Percentiles rank a stretch among this genome's conserved stretches.
Conservation (phyloP, 2,113 vertebrate species). For the Holacanthus passer region DNA sequence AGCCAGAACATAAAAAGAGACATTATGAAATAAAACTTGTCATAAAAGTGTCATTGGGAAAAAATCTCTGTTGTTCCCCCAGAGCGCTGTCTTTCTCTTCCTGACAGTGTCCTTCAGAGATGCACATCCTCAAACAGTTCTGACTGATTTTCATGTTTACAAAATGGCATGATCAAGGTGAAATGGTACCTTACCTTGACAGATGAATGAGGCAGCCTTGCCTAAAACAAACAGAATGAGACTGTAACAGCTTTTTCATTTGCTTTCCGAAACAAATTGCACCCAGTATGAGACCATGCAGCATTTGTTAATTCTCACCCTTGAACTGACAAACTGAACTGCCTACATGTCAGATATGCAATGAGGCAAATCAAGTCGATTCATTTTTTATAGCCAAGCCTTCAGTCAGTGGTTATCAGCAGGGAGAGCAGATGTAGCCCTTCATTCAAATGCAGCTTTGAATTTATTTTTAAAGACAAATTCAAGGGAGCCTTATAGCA, state of each 20-base stretch:
- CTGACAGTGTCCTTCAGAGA: slow-evolving; percentile 14
- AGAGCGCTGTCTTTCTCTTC: not conserved
- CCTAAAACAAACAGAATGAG: slow-evolving; percentile 35
- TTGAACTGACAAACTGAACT: slow-evolving; percentile 52
- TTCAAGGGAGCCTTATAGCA: slow-evolving; percentile 30
- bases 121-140: slow-evolving; percentile 26
- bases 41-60: not conserved
- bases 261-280: slow-evolving; percentile 21
- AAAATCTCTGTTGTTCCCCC: not conserved
- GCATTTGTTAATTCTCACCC: slow-evolving; percentile 39
- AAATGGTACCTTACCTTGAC: slow-evolving; percentile 8
- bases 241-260: slow-evolving; percentile 21
- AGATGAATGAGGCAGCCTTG: slow-evolving; percentile 37
- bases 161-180: slow-evolving; percentile 38
- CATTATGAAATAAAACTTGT: not conserved
- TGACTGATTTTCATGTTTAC: slow-evolving; percentile 48
- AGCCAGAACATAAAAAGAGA: not conserved
- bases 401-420: slow-evolving; percentile 49
- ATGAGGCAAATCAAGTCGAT: slow-evolving; percentile 34
- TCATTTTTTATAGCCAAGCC: slow-evolving; percentile 27
- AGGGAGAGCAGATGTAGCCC: slow-evolving; percentile 47
- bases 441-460: slow-evolving; percentile 41
- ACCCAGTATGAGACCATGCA: slow-evolving; percentile 2
- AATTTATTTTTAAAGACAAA: slow-evolving; percentile 44
- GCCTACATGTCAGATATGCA: slow-evolving; percentile 33